A percentile compares a stretch with the other conserved stretches of the same genome.
Evolutionary conservation across 92 coral and sea anemone species (phyloP).

Genomic region (Virgularia gustaviana): DNA sequence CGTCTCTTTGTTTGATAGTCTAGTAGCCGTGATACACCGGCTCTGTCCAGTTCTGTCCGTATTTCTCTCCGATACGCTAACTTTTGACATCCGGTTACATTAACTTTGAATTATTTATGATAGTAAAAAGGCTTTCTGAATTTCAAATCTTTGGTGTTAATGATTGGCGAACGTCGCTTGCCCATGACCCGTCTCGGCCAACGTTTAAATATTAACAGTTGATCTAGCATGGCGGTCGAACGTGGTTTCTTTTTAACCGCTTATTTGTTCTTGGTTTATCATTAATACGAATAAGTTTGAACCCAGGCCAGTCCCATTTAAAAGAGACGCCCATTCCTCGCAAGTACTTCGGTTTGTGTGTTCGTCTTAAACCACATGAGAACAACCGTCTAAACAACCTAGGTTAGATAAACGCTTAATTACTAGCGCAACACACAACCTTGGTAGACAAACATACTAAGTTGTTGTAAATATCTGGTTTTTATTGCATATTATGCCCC

Average conservation of each 20-base stretch:
- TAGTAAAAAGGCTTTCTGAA: constrained; percentile 31
- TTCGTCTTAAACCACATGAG: too few species aligned
- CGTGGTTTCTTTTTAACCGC: constrained; percentile 25
- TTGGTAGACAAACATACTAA: not conserved
- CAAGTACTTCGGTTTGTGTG: too few species aligned
- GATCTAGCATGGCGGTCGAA: not conserved
- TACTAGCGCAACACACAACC: not conserved
- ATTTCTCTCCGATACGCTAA: not conserved
- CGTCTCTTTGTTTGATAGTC: too few species aligned
- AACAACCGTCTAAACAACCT: too few species aligned
- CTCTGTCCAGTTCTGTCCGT: too few species aligned
- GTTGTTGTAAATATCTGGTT: not conserved
- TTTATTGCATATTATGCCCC: too few species aligned
- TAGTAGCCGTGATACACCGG: too few species aligned
- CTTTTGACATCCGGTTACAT: constrained; percentile 32
- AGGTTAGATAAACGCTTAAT: not conserved
- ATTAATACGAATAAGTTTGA: constrained; percentile 5
- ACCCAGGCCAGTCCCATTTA: constrained; percentile 1
- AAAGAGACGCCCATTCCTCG: too few species aligned
- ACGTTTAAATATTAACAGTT: constrained; percentile 41
- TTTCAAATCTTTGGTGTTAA: constrained; percentile 34
- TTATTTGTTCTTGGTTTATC: constrained; percentile 35
- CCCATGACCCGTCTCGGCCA: constrained; percentile 5
- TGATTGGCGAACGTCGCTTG: constrained; percentile 21
- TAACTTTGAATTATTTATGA: constrained; percentile 43